Conservation (phyloP, 2,113 vertebrate genomes). For the Nanorana parkeri region DNA sequence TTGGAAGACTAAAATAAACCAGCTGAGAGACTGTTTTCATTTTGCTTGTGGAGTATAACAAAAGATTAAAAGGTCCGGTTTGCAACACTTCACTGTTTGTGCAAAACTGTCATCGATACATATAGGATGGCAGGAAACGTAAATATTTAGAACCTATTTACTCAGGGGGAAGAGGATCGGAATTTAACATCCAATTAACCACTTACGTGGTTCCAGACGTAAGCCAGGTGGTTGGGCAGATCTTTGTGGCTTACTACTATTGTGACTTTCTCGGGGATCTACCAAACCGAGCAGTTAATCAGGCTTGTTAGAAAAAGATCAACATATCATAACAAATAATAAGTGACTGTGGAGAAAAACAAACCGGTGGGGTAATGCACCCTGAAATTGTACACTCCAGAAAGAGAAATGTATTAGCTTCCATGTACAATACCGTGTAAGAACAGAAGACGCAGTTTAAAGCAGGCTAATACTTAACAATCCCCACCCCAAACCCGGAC, state of each 20-base stretch:
- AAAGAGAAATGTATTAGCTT: conserved; percentile 5
- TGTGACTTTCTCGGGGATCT: conserved; percentile 11
- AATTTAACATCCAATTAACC: conserved; percentile 81
- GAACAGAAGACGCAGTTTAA: background rate
- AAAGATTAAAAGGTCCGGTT: conserved; percentile 75
- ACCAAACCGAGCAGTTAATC: background rate
- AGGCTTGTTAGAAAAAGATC: conserved; percentile 17
- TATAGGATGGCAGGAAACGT: conserved; percentile 71
- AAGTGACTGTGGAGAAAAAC: background rate
- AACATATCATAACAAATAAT: conserved; percentile 27
- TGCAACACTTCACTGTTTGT: conserved; percentile 80
- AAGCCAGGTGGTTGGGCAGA: conserved; percentile 71
- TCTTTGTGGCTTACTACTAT: conserved; percentile 15
- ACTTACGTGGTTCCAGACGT: conserved; percentile 75
- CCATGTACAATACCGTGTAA: background rate
- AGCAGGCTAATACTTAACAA: too few relatives aligned
- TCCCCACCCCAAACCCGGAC: too few relatives aligned
- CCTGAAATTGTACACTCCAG: background rate
- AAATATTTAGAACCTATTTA: conserved; percentile 81
- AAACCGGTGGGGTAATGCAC: background rate
- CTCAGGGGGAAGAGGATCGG: conserved; percentile 74
- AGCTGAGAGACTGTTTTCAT: conserved; percentile 59
- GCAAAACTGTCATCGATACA: conserved; percentile 78
- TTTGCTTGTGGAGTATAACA: conserved; percentile 71
- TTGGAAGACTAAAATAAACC: conserved; percentile 64